A percentile compares a stretch with the other conserved stretches of the same genome.
These are phyloP conservation scores for Anorthoa munda DNA, from an alignment of 2,888 invertebrate genomes.

Conservation along the genomic window DNA sequence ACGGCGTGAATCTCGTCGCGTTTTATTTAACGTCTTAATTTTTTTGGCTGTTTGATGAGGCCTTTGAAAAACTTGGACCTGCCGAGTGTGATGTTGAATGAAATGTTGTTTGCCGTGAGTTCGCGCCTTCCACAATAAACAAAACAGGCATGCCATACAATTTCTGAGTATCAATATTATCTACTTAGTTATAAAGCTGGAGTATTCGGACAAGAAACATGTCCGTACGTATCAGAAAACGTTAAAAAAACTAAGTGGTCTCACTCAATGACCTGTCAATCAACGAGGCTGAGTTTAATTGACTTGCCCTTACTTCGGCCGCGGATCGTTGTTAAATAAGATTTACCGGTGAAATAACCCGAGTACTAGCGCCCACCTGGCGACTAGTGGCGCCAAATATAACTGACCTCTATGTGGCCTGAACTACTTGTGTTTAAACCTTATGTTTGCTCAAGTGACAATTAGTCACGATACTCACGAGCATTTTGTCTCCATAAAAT, in stretches of 20 bases:
- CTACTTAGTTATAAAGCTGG: slow-evolving; percentile 45
- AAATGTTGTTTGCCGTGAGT: slow-evolving; percentile 68
- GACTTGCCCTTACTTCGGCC: slow-evolving; percentile 71
- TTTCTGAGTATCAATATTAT: slow-evolving; percentile 53
- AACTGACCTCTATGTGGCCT: slow-evolving; percentile 68
- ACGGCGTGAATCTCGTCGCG: slow-evolving; percentile 87
- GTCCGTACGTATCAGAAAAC: slow-evolving; percentile 46
- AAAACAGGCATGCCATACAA: slow-evolving; percentile 47
- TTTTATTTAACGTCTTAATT: slow-evolving; percentile 84
- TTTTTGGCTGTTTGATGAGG: slow-evolving; percentile 83
- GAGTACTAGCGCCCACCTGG: slow-evolving; percentile 72
- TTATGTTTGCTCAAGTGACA: slow-evolving; percentile 63
- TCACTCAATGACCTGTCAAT: slow-evolving; percentile 76
- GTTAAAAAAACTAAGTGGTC: slow-evolving; percentile 61
- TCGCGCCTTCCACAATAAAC: slow-evolving; percentile 55
- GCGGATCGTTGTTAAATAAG: slow-evolving; percentile 65
- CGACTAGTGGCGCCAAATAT: slow-evolving; percentile 80
- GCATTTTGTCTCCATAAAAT: slow-evolving; percentile 24
- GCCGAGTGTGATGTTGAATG: slow-evolving; percentile 76
- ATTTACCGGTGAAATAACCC: slow-evolving; percentile 74
- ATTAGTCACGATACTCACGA: slow-evolving; percentile 54
- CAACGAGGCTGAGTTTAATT: slow-evolving; percentile 69
- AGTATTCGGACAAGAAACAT: slow-evolving; percentile 60
- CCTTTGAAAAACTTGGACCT: slow-evolving; percentile 72
- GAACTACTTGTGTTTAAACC: slow-evolving; percentile 61